A percentile compares a stretch with the other conserved stretches of the same genome.
phyloP scores from a whole-genome alignment of 2,888 invertebrate genomes.

The Tipula unca region DNA sequence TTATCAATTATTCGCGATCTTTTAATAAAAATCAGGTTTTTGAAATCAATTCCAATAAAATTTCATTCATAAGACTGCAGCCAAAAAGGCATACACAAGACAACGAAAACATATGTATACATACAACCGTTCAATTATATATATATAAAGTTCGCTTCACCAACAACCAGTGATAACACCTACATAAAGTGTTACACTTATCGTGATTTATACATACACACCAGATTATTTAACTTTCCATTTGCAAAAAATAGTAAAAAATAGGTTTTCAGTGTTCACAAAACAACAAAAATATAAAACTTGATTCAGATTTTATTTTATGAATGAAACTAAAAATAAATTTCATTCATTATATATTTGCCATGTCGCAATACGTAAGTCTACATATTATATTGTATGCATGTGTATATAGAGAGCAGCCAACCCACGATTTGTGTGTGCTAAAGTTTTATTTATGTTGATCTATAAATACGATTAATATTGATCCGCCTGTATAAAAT shows the following conservation, averaged over 20 bases:
- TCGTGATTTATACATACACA: not conserved
- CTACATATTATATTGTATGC: no score
- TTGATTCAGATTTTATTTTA: not conserved
- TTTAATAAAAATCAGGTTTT: not conserved
- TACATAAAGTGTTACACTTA: not conserved
- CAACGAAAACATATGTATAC: no score
- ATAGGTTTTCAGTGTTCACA: not conserved
- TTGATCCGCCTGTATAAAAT: not conserved
- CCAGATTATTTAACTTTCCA: not conserved
- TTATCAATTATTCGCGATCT: not conserved
- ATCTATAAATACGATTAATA: not conserved
- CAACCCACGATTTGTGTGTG: not conserved
- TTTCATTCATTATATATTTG: not conserved
- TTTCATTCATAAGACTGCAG: not conserved
- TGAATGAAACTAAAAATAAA: not conserved
- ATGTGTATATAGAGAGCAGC: not conserved
- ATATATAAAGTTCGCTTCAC: no score
- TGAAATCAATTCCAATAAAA: not conserved
- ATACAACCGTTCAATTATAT: no score
- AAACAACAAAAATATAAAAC: not conserved
- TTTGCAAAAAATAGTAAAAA: not conserved
- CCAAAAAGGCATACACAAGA: not conserved
- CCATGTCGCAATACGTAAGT: not conserved
- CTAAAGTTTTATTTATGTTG: not conserved
- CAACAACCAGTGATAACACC: not conserved